Percentiles rank a stretch among this genome's conserved stretches.
These are phyloP conservation scores for Athene noctua DNA, from an alignment of 2,113 vertebrate genomes.

Conservation along the genomic window DNA sequence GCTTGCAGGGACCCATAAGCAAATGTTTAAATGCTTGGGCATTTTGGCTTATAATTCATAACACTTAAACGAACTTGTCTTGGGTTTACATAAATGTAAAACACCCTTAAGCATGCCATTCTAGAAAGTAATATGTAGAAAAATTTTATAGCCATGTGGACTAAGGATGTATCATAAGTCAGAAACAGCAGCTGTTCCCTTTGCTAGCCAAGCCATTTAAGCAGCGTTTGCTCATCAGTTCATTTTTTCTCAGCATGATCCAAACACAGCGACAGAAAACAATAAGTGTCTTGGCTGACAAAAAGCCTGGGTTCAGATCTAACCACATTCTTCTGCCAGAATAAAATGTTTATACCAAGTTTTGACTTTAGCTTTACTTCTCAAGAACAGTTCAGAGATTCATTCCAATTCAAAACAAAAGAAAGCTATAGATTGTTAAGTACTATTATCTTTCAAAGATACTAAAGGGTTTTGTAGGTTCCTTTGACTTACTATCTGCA, in stretches of 20 bases:
- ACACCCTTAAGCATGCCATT: neutral
- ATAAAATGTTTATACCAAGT: neutral
- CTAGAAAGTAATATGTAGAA: neutral
- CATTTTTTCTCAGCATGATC: slow-evolving; percentile 15
- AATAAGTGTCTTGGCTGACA: slow-evolving; percentile 14
- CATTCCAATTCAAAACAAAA: neutral
- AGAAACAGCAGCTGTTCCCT: slow-evolving; percentile 28
- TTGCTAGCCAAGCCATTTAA: slow-evolving; percentile 36
- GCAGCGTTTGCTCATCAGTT: neutral
- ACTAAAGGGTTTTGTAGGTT: neutral
- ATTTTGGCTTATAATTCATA: neutral
- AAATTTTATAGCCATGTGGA: neutral
- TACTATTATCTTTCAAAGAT: neutral
- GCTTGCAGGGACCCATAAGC: neutral
- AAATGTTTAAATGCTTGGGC: neutral
- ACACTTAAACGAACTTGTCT: neutral
- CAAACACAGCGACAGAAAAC: slow-evolving; percentile 31
- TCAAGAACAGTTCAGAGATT: neutral
- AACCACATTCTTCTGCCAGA: neutral
- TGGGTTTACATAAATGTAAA: neutral
- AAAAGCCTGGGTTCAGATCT: neutral
- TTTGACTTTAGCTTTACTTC: neutral
- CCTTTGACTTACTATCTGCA: neutral
- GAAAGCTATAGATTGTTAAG: neutral
- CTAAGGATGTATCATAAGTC: neutral